phyloP scores from a whole-genome alignment of 92 coral and sea anemone species.

The Anthopleura xanthogrammica region DNA sequence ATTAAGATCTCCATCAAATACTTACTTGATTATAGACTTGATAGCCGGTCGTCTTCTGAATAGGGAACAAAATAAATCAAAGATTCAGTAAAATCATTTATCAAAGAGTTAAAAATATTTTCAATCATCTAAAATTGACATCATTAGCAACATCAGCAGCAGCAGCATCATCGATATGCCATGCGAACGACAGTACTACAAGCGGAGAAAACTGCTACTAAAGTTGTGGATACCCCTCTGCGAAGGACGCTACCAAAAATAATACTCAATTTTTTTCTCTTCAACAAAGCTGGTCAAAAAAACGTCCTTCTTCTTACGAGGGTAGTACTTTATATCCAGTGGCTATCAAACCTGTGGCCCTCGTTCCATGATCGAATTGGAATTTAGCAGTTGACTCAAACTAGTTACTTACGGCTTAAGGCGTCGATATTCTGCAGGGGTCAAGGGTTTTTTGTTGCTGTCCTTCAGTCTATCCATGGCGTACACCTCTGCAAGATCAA shows the following conservation, averaged over 20 bases:
- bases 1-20: background rate
- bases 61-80: background rate
- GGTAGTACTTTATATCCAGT: too few species aligned
- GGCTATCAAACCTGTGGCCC: too few species aligned
- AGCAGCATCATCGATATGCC: too few species aligned
- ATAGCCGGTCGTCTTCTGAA: slow-evolving; percentile 93
- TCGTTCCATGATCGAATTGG: too few species aligned
- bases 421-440: slow-evolving; percentile 97
- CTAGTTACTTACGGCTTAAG: slow-evolving; percentile 82
- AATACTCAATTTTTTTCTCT: background rate
- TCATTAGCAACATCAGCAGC: too few species aligned
- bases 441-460: slow-evolving; percentile 70
- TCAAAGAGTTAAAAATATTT: too few species aligned
- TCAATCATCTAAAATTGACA: too few species aligned
- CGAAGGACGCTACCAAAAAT: background rate
- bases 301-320: too few species aligned
- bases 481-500: slow-evolving; percentile 69
- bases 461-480: slow-evolving; percentile 93
- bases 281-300: background rate
- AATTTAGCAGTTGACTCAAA: background rate
- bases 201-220: too few species aligned
- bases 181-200: background rate
- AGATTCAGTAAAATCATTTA: too few species aligned
- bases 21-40: slow-evolving; percentile 89
- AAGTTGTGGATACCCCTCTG: background rate